Evolutionary conservation across 2,113 vertebrate genomes (phyloP).

Genomic region (Pithys albifrons): DNA sequence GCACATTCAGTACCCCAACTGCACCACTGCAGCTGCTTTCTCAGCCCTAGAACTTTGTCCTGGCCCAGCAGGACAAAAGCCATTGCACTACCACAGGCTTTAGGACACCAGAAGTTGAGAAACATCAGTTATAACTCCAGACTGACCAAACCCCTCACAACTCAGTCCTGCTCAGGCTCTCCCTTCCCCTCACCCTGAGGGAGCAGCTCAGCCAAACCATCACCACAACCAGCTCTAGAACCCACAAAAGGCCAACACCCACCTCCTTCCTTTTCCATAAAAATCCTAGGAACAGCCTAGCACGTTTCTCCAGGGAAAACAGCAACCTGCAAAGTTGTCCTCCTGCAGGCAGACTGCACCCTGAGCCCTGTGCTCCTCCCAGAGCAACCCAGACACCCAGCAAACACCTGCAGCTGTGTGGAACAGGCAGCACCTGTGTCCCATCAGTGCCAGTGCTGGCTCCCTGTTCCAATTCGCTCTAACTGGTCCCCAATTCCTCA

Average conservation of each 20-base stretch:
- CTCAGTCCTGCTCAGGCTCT: background rate
- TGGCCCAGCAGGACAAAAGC: background rate
- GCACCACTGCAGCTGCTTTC: background rate
- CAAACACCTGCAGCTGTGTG: accelerated
- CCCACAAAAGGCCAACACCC: background rate
- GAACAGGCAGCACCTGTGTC: background rate
- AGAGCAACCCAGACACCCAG: background rate
- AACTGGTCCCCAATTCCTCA: background rate
- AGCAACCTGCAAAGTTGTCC: background rate
- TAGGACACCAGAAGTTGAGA: background rate
- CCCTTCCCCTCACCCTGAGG: background rate
- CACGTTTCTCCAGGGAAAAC: accelerated
- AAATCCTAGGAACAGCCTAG: background rate
- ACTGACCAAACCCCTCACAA: background rate
- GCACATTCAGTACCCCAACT: accelerated
- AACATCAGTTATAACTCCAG: background rate
- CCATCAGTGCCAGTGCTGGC: background rate
- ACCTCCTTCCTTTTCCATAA: background rate
- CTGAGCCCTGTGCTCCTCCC: background rate
- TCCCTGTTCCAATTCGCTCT: background rate
- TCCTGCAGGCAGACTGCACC: background rate
- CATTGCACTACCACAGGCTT: background rate
- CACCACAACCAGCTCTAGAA: background rate
- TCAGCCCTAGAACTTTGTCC: background rate
- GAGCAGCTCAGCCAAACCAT: background rate